phyloP scores from a whole-genome alignment of 37 sponge, comb jelly and placozoan species.

The Beroe ovata region DNA sequence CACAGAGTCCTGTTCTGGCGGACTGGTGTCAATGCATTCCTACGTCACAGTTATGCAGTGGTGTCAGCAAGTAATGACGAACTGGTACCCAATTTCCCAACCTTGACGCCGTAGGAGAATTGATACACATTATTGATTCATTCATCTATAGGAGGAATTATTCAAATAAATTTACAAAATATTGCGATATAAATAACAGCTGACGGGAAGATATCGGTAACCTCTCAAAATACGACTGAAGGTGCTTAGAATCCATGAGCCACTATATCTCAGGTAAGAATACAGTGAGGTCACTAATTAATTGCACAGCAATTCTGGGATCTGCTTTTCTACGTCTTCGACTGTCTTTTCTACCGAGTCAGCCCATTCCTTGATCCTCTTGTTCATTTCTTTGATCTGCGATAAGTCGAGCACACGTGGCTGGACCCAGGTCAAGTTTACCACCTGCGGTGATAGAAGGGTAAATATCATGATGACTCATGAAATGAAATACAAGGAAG shows the following conservation, averaged over 20 bases:
- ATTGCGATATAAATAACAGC: neutral
- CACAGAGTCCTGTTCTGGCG: no score
- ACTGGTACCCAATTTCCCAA: no score
- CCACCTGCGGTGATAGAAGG: no score
- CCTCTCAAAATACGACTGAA: no score
- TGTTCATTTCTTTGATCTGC: slow-evolving; percentile 76
- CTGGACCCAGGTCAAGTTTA: slow-evolving; percentile 90
- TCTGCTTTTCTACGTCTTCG: slow-evolving; percentile 32
- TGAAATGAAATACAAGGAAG: no score
- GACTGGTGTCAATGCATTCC: no score
- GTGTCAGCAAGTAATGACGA: no score
- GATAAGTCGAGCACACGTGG: slow-evolving; percentile 81
- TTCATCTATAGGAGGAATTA: neutral
- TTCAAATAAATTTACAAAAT: neutral
- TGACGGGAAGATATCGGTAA: neutral
- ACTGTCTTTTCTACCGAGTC: slow-evolving; percentile 52
- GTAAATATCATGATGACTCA: no score
- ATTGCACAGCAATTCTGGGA: slow-evolving; percentile 54
- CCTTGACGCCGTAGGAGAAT: no score
- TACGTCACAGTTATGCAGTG: no score
- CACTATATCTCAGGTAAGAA: no score
- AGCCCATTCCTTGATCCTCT: slow-evolving; percentile 46
- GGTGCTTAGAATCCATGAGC: no score
- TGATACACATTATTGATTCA: neutral
- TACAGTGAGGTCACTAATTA: slow-evolving; percentile 5